phyloP scores from a whole-genome alignment of 1,140 invertebrate genomes.

The Scaptomyza pallida region DNA sequence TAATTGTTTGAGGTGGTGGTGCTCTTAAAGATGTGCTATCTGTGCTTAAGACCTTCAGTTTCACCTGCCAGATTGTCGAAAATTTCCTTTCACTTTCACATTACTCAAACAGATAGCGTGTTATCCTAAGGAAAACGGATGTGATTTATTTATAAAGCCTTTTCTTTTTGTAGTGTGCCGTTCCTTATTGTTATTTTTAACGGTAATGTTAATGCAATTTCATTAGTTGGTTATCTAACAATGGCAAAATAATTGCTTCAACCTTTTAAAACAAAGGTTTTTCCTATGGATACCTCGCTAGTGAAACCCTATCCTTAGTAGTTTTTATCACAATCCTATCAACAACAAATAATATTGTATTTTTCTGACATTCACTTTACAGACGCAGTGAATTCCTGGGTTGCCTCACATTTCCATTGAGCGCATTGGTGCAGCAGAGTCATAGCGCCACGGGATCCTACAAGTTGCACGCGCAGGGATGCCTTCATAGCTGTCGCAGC shows the following conservation, averaged over 20 bases:
- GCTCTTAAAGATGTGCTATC: too few relatives aligned
- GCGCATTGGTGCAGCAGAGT: slow-evolving; percentile 87
- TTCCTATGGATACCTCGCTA: too few relatives aligned
- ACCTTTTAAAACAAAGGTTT: not conserved
- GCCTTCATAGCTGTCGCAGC: slow-evolving; percentile 61
- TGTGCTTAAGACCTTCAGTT: not conserved
- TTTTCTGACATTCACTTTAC: slow-evolving; percentile 40
- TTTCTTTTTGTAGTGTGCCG: not conserved
- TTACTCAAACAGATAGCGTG: not conserved
- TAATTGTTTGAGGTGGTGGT: too few relatives aligned
- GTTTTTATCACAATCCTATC: too few relatives aligned
- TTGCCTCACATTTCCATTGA: slow-evolving; percentile 90
- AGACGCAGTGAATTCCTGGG: slow-evolving; percentile 92
- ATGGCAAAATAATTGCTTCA: not conserved
- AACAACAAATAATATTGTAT: not conserved
- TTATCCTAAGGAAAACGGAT: not conserved
- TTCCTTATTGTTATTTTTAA: not conserved
- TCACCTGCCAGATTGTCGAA: not conserved
- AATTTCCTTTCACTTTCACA: not conserved
- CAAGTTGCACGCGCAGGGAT: slow-evolving; percentile 85
- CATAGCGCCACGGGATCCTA: slow-evolving; percentile 84
- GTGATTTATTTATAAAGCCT: not conserved
- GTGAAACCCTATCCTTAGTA: too few relatives aligned
- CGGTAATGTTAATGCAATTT: not conserved
- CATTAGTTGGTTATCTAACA: not conserved